These are phyloP conservation scores for Colius striatus DNA, from an alignment of 2,113 vertebrate species.

Conservation along the genomic window DNA sequence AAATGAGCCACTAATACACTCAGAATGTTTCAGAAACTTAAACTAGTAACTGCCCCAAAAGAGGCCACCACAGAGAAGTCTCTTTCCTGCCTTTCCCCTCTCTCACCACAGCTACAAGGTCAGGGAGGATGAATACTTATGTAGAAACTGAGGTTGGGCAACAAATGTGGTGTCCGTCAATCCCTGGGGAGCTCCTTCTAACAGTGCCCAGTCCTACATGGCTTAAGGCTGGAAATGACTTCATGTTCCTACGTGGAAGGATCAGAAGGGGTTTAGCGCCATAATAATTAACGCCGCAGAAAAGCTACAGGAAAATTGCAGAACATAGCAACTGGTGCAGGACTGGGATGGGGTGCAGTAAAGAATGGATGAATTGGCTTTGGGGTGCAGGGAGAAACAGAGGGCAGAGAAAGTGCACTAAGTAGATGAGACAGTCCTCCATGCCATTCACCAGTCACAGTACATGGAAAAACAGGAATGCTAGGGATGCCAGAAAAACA, in stretches of 20 bases:
- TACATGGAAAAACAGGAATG: not conserved
- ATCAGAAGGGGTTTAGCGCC: not conserved
- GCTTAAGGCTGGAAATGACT: not conserved
- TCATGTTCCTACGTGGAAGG: not conserved
- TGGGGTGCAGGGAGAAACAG: fast-evolving
- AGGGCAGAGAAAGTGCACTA: not conserved
- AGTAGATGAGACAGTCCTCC: not conserved
- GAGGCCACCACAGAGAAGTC: not conserved
- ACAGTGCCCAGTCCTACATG: not conserved
- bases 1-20: not conserved
- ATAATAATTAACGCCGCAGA: fast-evolving
- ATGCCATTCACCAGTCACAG: not conserved
- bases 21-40: not conserved
- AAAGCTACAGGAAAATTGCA: not conserved
- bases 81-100: not conserved
- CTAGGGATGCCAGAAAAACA: not conserved
- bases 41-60: not conserved
- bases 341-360: not conserved
- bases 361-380: not conserved
- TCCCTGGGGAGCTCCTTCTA: not conserved
- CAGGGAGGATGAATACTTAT: not conserved
- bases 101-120: not conserved
- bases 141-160: not conserved
- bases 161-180: not conserved
- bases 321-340: not conserved